Evolutionary conservation across 2,113 vertebrate genomes (phyloP).

Genomic region (Nansenia antarctica): DNA sequence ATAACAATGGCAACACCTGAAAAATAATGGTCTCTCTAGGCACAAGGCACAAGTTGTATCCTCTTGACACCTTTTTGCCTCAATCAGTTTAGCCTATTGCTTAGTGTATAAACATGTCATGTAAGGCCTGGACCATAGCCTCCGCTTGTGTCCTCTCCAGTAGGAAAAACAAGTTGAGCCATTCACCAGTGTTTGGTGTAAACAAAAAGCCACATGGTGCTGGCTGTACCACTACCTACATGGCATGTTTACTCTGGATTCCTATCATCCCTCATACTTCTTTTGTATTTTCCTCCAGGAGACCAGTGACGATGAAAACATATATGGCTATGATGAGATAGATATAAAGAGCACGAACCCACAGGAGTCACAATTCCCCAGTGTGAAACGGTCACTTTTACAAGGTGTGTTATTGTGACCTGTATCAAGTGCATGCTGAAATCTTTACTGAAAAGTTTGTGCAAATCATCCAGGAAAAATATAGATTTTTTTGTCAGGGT

Average conservation of each 20-base stretch:
- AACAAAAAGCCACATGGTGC: too few species aligned
- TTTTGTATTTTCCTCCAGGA: conserved; percentile 41
- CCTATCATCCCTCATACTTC: not conserved
- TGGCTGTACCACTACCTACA: not conserved
- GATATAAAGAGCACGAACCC: conserved; percentile 1
- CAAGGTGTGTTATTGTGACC: conserved; percentile 51
- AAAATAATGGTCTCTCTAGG: not conserved
- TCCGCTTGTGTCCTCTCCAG: too few species aligned
- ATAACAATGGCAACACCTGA: not conserved
- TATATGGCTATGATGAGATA: not conserved
- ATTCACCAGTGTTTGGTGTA: too few species aligned
- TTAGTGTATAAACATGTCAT: not conserved
- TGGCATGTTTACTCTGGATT: not conserved
- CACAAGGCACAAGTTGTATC: not conserved
- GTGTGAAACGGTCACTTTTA: conserved; percentile 66
- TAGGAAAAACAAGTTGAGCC: too few species aligned
- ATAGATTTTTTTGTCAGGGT: not conserved
- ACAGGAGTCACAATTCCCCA: conserved; percentile 36
- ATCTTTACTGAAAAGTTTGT: not conserved
- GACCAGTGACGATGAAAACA: not conserved
- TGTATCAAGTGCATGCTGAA: not conserved
- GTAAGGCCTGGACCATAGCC: not conserved
- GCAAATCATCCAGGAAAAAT: not conserved
- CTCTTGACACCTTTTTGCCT: not conserved
- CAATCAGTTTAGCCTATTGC: not conserved